Percentiles rank a stretch among this genome's conserved stretches.
Evolutionary conservation across 2,797 vertebrate species (phyloP).

Genomic region (Numenius phaeopus): DNA sequence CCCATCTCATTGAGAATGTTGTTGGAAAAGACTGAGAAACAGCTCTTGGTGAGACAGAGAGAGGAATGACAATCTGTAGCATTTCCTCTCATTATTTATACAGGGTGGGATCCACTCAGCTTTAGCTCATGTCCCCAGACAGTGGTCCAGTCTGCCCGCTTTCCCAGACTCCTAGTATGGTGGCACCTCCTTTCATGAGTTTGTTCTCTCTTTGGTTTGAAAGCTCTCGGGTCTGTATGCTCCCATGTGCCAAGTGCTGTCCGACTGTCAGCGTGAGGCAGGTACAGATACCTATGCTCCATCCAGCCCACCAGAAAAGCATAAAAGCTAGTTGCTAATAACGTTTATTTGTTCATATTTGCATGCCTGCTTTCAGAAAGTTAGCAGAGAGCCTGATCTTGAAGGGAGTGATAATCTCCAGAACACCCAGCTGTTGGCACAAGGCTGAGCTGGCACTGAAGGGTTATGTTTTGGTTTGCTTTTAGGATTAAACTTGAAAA

Average conservation of each 20-base stretch:
- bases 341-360: not conserved
- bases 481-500: constrained; percentile 38
- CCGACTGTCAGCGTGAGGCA: not conserved
- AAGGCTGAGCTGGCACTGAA: not conserved
- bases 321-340: not conserved
- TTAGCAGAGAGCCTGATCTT: not conserved
- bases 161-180: not conserved
- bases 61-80: not conserved
- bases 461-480: not conserved
- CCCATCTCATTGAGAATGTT: not conserved
- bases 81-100: constrained; percentile 9
- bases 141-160: not conserved
- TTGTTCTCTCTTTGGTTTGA: not conserved
- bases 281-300: not conserved
- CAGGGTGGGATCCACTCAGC: not conserved
- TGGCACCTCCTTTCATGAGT: not conserved
- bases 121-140: not conserved
- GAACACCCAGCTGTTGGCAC: constrained; percentile 24
- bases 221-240: not conserved
- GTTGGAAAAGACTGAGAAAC: not conserved
- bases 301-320: not conserved
- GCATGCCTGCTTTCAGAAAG: not conserved
- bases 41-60: not conserved
- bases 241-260: not conserved
- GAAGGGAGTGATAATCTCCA: not conserved